phyloP scores from a whole-genome alignment of 2,888 invertebrate genomes.

The Himalopsyche tibetana region DNA sequence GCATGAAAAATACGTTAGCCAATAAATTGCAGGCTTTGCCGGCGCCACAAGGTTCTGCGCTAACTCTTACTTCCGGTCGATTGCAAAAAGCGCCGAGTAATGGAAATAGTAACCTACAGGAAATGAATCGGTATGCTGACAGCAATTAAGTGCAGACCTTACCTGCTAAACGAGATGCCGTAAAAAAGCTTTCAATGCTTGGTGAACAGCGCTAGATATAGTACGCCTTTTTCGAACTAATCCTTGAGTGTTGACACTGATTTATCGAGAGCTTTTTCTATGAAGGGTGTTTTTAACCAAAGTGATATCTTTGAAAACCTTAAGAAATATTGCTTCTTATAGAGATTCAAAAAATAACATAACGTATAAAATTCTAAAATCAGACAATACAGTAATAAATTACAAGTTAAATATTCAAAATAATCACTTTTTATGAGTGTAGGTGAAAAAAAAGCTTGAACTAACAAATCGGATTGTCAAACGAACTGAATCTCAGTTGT shows the following conservation, averaged over 20 bases:
- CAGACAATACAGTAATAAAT: no score
- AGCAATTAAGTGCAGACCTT: constrained; percentile 58
- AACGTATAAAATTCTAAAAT: no score
- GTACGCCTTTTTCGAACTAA: background rate
- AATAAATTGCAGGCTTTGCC: constrained; percentile 40
- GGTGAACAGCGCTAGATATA: background rate
- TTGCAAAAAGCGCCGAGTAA: constrained; percentile 38
- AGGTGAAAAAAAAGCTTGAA: no score
- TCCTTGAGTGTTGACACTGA: constrained; percentile 8
- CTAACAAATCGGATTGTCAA: no score
- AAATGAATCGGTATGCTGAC: constrained; percentile 56
- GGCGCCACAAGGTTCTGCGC: background rate
- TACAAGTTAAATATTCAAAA: no score
- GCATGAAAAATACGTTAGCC: constrained; percentile 25
- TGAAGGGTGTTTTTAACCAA: no score
- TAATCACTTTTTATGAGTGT: no score
- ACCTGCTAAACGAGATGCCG: constrained; percentile 47
- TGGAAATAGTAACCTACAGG: constrained; percentile 50
- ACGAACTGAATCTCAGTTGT: no score
- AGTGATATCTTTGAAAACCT: no score
- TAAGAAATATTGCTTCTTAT: no score
- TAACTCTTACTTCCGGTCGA: constrained; percentile 38
- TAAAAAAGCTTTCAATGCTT: constrained; percentile 46
- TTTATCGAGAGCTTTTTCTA: background rate
- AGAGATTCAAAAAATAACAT: no score